Conservation (phyloP, 1,140 invertebrate genomes). For the Tigriopus japonicus region DNA sequence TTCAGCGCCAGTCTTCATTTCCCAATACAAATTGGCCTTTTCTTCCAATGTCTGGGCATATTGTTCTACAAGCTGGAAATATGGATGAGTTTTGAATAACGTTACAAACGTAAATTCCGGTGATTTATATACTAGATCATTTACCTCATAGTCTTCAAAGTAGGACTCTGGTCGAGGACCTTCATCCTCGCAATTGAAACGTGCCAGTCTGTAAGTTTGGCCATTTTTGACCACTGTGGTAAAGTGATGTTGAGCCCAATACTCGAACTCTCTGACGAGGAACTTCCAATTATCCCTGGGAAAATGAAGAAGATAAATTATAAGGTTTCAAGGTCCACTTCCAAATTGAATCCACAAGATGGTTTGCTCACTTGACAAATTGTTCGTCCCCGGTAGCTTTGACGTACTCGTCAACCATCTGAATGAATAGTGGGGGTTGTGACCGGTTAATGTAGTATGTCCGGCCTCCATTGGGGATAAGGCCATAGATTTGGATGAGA, state of each 20-base stretch:
- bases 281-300: constrained; percentile 37
- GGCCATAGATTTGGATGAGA: constrained; percentile 4
- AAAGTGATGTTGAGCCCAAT: neutral
- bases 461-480: constrained; percentile 11
- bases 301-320: too few relatives aligned
- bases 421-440: constrained; percentile 36
- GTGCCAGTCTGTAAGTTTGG: neutral
- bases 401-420: constrained; percentile 64
- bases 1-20: constrained; percentile 71
- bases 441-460: constrained; percentile 11
- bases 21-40: constrained; percentile 50
- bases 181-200: neutral
- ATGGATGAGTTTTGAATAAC: too few relatives aligned
- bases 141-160: constrained; percentile 35
- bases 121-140: too few relatives aligned
- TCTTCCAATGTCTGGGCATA: constrained; percentile 26
- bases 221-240: neutral
- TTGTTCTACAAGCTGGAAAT: too few relatives aligned
- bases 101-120: too few relatives aligned
- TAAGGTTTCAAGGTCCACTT: too few relatives aligned
- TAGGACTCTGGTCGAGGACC: constrained; percentile 72
- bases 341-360: too few relatives aligned
- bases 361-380: constrained; percentile 30
- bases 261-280: constrained; percentile 49
- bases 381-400: constrained; percentile 44